These are phyloP conservation scores for Oligia fasciuncula DNA, from an alignment of 2,888 invertebrate species.

Conservation along the genomic window DNA sequence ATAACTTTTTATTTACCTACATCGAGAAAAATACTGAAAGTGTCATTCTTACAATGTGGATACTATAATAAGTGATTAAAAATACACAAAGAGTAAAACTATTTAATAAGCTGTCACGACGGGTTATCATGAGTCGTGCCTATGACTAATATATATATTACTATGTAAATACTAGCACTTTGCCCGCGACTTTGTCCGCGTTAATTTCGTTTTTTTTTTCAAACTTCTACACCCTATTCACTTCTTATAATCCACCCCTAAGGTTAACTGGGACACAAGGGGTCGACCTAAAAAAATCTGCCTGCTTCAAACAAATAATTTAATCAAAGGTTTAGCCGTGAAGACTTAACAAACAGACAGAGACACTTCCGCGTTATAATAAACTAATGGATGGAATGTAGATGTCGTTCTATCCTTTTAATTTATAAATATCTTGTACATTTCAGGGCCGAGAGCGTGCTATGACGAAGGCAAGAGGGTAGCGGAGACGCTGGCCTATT, in stretches of 20 bases:
- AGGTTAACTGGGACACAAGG: background rate
- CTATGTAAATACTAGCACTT: background rate
- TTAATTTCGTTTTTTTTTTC: background rate
- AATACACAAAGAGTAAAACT: slow-evolving; percentile 7
- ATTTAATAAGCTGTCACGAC: slow-evolving; percentile 7
- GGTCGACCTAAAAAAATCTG: background rate
- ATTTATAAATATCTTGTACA: slow-evolving; percentile 9
- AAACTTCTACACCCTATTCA: background rate
- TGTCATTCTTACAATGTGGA: background rate
- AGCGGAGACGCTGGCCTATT: slow-evolving; percentile 98
- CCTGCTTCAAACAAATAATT: background rate
- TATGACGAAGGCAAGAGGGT: slow-evolving; percentile 99
- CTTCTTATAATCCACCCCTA: background rate
- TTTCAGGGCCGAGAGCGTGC: slow-evolving; percentile 96
- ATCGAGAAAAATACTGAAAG: background rate
- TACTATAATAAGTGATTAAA: background rate
- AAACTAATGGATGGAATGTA: background rate
- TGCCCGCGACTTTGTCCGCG: too few relatives aligned
- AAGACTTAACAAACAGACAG: background rate
- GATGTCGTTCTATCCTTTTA: background rate
- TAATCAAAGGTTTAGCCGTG: background rate
- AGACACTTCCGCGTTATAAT: background rate
- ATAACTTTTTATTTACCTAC: background rate
- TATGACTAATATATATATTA: too few relatives aligned
- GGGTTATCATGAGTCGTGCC: background rate